Conservation (phyloP, 2,888 invertebrate species). For the Chymomyza procnemis region DNA sequence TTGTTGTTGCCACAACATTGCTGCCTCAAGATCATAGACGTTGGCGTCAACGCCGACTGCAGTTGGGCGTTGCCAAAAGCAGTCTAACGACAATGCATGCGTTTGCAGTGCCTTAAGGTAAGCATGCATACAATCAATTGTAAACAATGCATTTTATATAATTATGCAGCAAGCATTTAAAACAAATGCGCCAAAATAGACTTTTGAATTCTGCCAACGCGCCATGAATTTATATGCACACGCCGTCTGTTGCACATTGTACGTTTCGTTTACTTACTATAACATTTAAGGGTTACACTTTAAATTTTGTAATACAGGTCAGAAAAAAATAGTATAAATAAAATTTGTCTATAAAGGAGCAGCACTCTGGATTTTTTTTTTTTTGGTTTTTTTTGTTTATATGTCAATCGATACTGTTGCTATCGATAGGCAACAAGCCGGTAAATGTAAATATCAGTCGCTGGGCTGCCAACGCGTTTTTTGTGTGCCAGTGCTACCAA, state of each 20-base stretch:
- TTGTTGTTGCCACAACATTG: not conserved
- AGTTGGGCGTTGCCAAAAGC: slow-evolving; percentile 3
- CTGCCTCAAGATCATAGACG: not conserved
- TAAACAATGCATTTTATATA: not conserved
- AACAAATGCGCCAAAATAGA: not conserved
- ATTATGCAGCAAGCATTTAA: not conserved
- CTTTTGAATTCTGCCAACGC: not conserved
- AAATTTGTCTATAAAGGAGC: not conserved
- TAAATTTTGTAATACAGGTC: slow-evolving; percentile 43
- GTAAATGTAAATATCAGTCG: not conserved
- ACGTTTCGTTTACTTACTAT: slow-evolving; percentile 13
- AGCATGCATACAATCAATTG: not conserved
- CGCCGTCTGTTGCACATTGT: slow-evolving; percentile 22
- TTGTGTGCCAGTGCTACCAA: no score
- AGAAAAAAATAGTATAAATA: not conserved
- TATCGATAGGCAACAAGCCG: not conserved
- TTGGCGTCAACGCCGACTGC: not conserved
- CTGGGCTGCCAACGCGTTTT: not conserved
- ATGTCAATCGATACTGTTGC: not conserved
- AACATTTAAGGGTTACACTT: slow-evolving; percentile 41
- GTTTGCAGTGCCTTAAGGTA: not conserved
- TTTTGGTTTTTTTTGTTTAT: not conserved
- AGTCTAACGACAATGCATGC: not conserved
- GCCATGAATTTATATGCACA: not conserved
- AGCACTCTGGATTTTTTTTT: not conserved